Conservation (phyloP, 2,888 invertebrate genomes). For the Euzophera pinguis region DNA sequence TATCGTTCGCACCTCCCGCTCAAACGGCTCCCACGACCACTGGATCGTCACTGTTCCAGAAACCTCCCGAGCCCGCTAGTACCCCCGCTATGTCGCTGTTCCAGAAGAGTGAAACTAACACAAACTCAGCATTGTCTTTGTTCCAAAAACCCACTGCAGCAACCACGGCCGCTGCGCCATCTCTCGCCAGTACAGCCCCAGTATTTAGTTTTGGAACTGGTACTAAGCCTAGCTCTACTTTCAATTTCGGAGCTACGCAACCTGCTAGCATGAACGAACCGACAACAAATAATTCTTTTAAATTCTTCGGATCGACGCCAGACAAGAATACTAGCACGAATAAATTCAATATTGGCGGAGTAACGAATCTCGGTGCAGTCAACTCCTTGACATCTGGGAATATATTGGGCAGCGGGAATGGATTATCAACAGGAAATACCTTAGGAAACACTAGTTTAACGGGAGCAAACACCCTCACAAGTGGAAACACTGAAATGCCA, state of each 20-base stretch:
- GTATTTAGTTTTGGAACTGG: constrained; percentile 50
- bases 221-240: constrained; percentile 27
- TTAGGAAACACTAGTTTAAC: constrained; percentile 18
- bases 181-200: constrained; percentile 27
- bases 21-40: constrained; percentile 17
- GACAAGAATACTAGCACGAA: constrained; percentile 19
- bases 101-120: constrained; percentile 27
- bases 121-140: constrained; percentile 23
- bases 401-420: constrained; percentile 23
- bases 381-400: constrained; percentile 19
- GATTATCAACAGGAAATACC: constrained; percentile 18
- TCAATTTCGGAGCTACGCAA: constrained; percentile 39
- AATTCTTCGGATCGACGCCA: constrained; percentile 16
- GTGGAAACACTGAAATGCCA: constrained; percentile 16
- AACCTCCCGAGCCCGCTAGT: constrained; percentile 3
- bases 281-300: constrained; percentile 17
- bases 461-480: constrained; percentile 22
- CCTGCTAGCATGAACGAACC: constrained; percentile 30
- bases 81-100: constrained; percentile 31
- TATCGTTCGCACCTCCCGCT: constrained; percentile 24
- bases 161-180: constrained; percentile 18
- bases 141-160: constrained; percentile 32
- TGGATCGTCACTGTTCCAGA: constrained; percentile 13
- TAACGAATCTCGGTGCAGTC: constrained; percentile 20
- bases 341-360: constrained; percentile 22